Base-by-base conservation (phyloP, 2,888 invertebrate species). In the Unio pictorum region DNA sequence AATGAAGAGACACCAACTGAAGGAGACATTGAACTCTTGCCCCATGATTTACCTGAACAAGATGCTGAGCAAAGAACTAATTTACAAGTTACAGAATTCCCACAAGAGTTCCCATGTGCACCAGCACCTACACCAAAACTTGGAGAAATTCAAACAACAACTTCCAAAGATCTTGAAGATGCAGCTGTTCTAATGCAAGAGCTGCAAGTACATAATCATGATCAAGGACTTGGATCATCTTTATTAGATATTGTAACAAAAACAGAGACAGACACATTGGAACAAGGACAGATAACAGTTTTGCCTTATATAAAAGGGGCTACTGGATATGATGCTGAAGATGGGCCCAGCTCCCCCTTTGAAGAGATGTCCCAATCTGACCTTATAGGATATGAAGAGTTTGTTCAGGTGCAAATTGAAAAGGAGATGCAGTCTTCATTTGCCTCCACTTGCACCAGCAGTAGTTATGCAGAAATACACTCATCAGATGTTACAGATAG, bases 341-440 rank as follows among this genome's bases (percentile, higher is more conserved):
- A 80, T 64, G 84, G 81, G 20, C 68, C 77, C 26, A 72, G 75
- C 26, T 84, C 85, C 69, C 90, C 91, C 61, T 86, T 85, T 79
- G 89, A 89, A 82, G 76, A 88, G 15, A 84, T 88, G 72, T 84
- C 84, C 18, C 76, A 80, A 26, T 79, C 77, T 70, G 86, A 86
- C 64, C 61, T 84, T 45, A 77, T 73, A 20, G 83, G 76, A 5
- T 81, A 78, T 74, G 77, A 74, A 28, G 67, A 79, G 20, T 84
- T 79, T 73, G 67, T 75, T 58, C 75, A 79, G 54, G 72, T 71
- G 30, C 73, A 71, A 57, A 60, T 61, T 18, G 66, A 66, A 26
- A 55, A 72, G 59, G 60, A 64, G 34, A 66, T 30, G 7, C 63
- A 62, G 66, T 59, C 58, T 59, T 45, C n/a, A 18, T 68, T 62